Base-by-base conservation (phyloP, 1,140 invertebrate species). In the Steinernema khuongi region DNA sequence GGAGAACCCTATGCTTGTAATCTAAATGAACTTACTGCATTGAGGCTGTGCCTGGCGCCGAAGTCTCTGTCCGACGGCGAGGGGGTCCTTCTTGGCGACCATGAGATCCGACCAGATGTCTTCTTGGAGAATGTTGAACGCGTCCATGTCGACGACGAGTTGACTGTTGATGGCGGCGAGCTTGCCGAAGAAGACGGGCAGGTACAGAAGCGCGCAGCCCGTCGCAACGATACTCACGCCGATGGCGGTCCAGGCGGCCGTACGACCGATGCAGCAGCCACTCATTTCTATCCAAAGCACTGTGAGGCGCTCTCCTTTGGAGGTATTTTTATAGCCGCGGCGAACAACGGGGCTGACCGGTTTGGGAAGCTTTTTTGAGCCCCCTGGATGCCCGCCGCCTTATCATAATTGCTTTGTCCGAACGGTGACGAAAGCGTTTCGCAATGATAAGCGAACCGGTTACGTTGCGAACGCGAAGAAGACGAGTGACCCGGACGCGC, bases 361-460 rank as follows among this genome's bases (percentile, higher is more conserved):
- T 60, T 60, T 11, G 50, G 26, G 50, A 60, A 60, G 50, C 50
- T 60, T 60, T 60, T 60, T 60, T 60, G 50, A 22, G 19, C 26
- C 7, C 11, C 22, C 7, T 14, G 14, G 50, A 60, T n/a, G 36
- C 36, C 36, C 36, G n/a, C n/a, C n/a, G n/a, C 36, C 7, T 41
- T 7, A 41, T 41, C 36, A 41, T 41, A n/a, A n/a, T n/a, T 41
- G 7, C 36, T 41, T 41, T n/a, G 7, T 41, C 36, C 7, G 36
- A 60, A 26, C 50, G 50, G 50, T 60, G 50, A 60, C 50, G 50
- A 60, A 60, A 60, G 50, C 26, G 50, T 60, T 60, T 60, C 50
- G 50, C 50, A 22, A 60, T 60, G 50, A 60, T 60, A 60, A 60
- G 22, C n/a, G 26, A 60, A 60, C 50, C 50, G 50, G 50, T 60